Conservation (phyloP, 2,888 invertebrate species). For the Silvanus unidentatus region DNA sequence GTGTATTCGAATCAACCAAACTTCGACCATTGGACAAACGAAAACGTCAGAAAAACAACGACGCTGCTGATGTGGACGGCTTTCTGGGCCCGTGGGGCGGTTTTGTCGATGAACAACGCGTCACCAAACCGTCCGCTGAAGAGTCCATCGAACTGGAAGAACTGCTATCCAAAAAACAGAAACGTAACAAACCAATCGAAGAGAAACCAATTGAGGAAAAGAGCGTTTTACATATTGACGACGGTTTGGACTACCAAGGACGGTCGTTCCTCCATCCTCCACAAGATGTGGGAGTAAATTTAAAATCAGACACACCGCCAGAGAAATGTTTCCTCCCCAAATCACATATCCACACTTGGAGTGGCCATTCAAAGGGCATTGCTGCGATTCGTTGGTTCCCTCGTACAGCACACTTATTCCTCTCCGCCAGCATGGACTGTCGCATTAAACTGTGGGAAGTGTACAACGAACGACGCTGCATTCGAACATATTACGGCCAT, state of each 20-base stretch:
- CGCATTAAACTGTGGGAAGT: constrained; percentile 98
- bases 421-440: constrained; percentile 96
- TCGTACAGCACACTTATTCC: constrained; percentile 83
- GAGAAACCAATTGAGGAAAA: constrained; percentile 94
- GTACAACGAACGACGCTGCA: constrained; percentile 86
- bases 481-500: constrained; percentile 94
- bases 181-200: constrained; percentile 78
- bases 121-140: constrained; percentile 87
- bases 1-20: constrained; percentile 84
- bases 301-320: constrained; percentile 81
- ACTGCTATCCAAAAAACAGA: constrained; percentile 84
- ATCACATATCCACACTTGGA: constrained; percentile 92
- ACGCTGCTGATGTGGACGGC: constrained; percentile 87
- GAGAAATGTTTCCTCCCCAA: constrained; percentile 95
- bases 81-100: constrained; percentile 98
- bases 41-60: constrained; percentile 81
- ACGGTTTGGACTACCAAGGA: constrained; percentile 93
- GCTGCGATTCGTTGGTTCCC: constrained; percentile 95
- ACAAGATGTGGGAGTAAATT: constrained; percentile 85
- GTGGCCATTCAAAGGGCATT: constrained; percentile 95
- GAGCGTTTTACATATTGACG: constrained; percentile 85
- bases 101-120: constrained; percentile 80
- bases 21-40: constrained; percentile 61
- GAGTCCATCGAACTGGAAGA: constrained; percentile 93
- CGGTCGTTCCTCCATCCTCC: constrained; percentile 91